Evolutionary conservation across 2,797 vertebrate species (phyloP).

Genomic region (Hemitrygon akajei): DNA sequence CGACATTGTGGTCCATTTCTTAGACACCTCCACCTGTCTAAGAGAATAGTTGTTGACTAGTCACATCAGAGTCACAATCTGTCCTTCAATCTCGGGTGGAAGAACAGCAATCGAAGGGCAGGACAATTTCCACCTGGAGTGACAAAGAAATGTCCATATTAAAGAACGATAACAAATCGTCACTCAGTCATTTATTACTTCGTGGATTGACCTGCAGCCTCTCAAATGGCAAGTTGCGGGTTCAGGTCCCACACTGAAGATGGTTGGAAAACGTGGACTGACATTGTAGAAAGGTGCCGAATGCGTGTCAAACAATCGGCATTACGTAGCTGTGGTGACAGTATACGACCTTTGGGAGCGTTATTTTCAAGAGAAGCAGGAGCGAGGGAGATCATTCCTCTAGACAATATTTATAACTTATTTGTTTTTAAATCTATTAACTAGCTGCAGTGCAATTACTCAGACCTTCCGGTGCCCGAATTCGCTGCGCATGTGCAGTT

Average conservation of each 20-base stretch:
- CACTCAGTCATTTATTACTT: background rate
- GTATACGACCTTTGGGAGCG: background rate
- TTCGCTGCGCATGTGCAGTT: too few species aligned
- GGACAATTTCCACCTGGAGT: background rate
- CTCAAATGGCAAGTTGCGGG: background rate
- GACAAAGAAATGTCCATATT: conserved; percentile 23
- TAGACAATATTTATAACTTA: background rate
- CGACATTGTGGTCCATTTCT: background rate
- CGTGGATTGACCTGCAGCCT: background rate
- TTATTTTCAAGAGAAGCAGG: background rate
- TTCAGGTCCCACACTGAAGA: background rate
- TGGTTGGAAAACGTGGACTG: too few species aligned
- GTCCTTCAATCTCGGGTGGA: background rate
- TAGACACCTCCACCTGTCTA: background rate
- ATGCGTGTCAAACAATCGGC: too few species aligned
- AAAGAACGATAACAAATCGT: background rate
- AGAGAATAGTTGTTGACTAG: conserved; percentile 45
- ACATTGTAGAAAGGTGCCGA: too few species aligned
- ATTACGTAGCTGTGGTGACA: background rate
- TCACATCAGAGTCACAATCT: conserved; percentile 39
- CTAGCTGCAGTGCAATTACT: background rate
- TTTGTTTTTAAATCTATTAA: background rate
- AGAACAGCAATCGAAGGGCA: conserved; percentile 44
- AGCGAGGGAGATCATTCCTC: too few species aligned
- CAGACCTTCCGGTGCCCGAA: background rate